Percentiles rank a stretch among this genome's conserved stretches.
These are phyloP conservation scores for Australoheros facetus DNA, from an alignment of 2,797 vertebrate species.

Conservation along the genomic window DNA sequence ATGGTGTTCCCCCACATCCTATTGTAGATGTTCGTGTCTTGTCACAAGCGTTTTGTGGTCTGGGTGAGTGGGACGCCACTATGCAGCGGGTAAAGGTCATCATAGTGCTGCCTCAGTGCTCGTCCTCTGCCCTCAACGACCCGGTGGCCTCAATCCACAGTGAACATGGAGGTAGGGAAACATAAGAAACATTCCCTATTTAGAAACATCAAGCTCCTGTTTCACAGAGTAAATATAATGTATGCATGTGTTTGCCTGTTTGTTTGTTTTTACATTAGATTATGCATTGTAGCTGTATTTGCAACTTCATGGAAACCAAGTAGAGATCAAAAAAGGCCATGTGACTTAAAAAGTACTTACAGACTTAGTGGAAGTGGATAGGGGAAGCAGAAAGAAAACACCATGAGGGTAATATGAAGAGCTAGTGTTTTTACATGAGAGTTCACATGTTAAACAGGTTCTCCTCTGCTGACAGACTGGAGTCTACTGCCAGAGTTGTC, in stretches of 20 bases:
- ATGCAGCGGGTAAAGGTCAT: conserved; percentile 86
- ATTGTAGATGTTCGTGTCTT: conserved; percentile 86
- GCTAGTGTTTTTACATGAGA: not conserved
- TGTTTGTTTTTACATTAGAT: not conserved
- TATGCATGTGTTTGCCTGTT: rapidly evolving
- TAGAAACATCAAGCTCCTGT: not conserved
- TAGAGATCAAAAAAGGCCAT: not conserved
- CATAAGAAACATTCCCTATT: not conserved
- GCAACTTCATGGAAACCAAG: not conserved
- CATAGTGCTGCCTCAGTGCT: conserved; percentile 88
- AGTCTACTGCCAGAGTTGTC: conserved; percentile 86
- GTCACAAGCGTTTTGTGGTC: conserved; percentile 78
- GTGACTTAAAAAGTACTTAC: not conserved
- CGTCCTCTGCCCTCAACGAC: conserved; percentile 86
- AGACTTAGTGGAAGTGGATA: not conserved
- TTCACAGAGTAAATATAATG: not conserved
- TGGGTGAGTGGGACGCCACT: conserved; percentile 76
- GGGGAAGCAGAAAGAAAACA: not conserved
- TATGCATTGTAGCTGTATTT: not conserved
- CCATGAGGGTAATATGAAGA: not conserved
- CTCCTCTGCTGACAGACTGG: conserved; percentile 79
- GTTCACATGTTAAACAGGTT: not conserved
- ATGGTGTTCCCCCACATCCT: not conserved
- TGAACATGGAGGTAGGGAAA: conserved; percentile 86
- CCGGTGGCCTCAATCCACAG: conserved; percentile 87